Evolutionary conservation across 2,113 vertebrate genomes (phyloP), one percentile per base, ranked within the genome.

Genomic region (Neodon shergylaensis): DNA sequence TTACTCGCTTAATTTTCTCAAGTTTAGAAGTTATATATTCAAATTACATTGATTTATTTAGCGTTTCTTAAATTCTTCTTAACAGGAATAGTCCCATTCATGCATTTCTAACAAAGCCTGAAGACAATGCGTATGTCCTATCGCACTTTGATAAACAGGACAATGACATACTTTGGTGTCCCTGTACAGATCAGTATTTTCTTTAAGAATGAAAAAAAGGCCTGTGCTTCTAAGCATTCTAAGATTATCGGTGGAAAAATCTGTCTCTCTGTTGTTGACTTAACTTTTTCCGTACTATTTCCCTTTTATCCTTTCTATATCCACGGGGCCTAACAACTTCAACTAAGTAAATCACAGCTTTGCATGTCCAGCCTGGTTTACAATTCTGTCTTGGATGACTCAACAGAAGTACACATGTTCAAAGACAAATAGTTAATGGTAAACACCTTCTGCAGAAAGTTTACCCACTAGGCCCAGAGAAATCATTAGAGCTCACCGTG

Each of bases 381-480:
- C 7, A 70, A 28, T 88, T 93, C 42, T 74, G 73, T 92, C 76
- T 68, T 81, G 31, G 66, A 73, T 95, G 39, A 16, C 72, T 92
- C 88, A 84, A 94, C 16, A 39, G 26, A 91, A 85, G 44, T 68
- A 79, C 39, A 92, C 28, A 49, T 70, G 28, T 91, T 95, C 87
- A 91, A 95, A 94, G 82, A 92, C 94, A 94, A 94, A 74, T 85
- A 88, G 44, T 88, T 76, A 9, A 89, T 65, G 28, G 44, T 91
- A 83, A 96, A 93, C 14, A 26, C 16, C 47, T 94, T 94, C 44
- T 72, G n/a, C 83, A 94, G 66, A 91, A 95, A 91, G 58, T 58
- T 58, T 58, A 86, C 44, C 36, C 44, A 91, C 24, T 65, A 49
- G n/a, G 61, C 61, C 52, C 68, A 89, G 26, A 90, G 73, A 88